Conservation (phyloP, 2,113 vertebrate genomes). For the Prunella fulvescens region DNA sequence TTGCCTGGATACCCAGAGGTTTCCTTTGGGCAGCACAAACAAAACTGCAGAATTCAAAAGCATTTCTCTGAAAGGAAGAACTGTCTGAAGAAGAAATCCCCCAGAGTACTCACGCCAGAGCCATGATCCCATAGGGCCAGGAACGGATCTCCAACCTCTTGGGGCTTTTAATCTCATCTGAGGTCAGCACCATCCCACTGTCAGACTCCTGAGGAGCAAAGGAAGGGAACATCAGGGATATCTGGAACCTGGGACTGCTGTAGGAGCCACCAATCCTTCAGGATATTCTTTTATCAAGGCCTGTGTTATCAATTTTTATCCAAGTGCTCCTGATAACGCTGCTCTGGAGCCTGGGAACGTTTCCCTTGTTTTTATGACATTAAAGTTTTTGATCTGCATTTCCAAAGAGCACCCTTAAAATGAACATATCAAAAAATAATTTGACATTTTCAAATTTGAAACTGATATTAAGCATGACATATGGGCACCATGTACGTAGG, state of each 20-base stretch:
- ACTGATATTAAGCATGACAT: not conserved
- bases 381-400: not conserved
- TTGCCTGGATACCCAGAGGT: not conserved
- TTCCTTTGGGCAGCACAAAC: not conserved
- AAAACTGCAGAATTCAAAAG: not conserved
- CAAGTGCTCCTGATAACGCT: not conserved
- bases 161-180: slow-evolving; percentile 82
- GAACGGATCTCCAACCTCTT: slow-evolving; percentile 82
- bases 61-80: not conserved
- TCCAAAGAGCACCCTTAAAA: not conserved
- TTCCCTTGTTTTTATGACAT: not conserved
- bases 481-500: not conserved
- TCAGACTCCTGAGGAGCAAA: slow-evolving; percentile 78
- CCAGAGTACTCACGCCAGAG: slow-evolving; percentile 81
- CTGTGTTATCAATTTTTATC: not conserved
- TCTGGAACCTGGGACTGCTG: not conserved
- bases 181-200: slow-evolving; percentile 86
- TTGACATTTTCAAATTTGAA: not conserved
- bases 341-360: not conserved
- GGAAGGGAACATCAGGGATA: not conserved
- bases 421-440: not conserved
- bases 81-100: not conserved
- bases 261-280: not conserved
- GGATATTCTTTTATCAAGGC: not conserved
- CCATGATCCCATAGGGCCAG: slow-evolving; percentile 86